Conservation (phyloP, 2,888 invertebrate species). For the Coremacera marginata region DNA sequence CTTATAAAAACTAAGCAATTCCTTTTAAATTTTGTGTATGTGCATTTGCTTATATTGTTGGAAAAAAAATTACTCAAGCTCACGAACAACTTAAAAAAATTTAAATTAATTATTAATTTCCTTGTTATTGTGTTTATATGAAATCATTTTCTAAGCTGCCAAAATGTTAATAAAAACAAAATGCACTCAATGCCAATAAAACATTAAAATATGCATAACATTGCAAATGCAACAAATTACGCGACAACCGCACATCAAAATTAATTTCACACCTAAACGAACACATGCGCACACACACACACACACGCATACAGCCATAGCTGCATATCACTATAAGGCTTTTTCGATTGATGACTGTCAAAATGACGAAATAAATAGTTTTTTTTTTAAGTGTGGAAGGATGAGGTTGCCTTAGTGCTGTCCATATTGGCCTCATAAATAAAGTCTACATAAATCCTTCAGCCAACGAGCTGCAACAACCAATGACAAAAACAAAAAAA, state of each 20-base stretch:
- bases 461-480: background rate
- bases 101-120: no score
- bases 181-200: background rate
- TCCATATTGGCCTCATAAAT: background rate
- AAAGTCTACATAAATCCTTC: conserved; percentile 27
- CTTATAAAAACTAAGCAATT: no score
- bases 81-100: no score
- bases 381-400: background rate
- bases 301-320: background rate
- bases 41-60: no score
- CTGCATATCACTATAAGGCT: background rate
- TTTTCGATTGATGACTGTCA: conserved; percentile 1
- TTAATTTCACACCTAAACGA: conserved; percentile 4
- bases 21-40: no score
- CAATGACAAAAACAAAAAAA: background rate
- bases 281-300: background rate
- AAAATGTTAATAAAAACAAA: background rate
- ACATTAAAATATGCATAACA: background rate
- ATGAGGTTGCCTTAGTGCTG: background rate
- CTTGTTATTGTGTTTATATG: no score
- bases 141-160: background rate
- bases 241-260: conserved; percentile 15
- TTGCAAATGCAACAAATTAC: conserved; percentile 17
- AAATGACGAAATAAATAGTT: background rate
- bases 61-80: no score